These are phyloP conservation scores for Lithobates pipiens DNA, from an alignment of 2,797 vertebrate species.

Conservation along the genomic window DNA sequence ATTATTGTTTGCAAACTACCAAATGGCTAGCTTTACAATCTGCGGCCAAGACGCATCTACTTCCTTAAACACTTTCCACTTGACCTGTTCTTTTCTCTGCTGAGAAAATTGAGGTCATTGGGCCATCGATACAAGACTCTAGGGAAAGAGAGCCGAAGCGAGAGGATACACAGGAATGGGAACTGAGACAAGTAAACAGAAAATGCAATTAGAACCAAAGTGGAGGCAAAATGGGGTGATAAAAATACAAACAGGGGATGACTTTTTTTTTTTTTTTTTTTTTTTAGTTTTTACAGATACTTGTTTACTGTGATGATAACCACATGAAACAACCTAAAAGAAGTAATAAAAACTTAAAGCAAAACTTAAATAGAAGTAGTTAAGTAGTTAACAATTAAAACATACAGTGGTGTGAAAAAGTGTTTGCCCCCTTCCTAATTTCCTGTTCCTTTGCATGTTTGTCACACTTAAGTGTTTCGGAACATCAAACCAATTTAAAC, in stretches of 20 bases:
- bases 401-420: too few species aligned
- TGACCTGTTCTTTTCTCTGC: conserved; percentile 74
- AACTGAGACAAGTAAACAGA: conserved; percentile 13
- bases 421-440: too few species aligned
- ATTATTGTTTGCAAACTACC: conserved; percentile 62
- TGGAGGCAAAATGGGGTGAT: conserved; percentile 2
- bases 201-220: not conserved
- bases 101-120: conserved; percentile 72
- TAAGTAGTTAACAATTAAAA: too few species aligned
- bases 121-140: conserved; percentile 54
- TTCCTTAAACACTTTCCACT: conserved; percentile 73
- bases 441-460: too few species aligned
- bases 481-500: too few species aligned
- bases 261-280: not conserved
- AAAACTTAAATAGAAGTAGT: too few species aligned
- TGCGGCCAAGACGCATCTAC: conserved; percentile 70
- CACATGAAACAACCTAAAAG: not conserved
- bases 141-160: conserved; percentile 15
- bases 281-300: not conserved
- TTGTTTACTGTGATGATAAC: not conserved
- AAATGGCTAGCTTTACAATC: conserved; percentile 61
- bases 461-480: too few species aligned
- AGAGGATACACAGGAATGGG: conserved; percentile 11
- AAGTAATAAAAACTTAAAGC: not conserved
- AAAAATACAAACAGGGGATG: not conserved